Evolutionary conservation across 2,113 vertebrate species (phyloP).

Genomic region (Otis tarda): DNA sequence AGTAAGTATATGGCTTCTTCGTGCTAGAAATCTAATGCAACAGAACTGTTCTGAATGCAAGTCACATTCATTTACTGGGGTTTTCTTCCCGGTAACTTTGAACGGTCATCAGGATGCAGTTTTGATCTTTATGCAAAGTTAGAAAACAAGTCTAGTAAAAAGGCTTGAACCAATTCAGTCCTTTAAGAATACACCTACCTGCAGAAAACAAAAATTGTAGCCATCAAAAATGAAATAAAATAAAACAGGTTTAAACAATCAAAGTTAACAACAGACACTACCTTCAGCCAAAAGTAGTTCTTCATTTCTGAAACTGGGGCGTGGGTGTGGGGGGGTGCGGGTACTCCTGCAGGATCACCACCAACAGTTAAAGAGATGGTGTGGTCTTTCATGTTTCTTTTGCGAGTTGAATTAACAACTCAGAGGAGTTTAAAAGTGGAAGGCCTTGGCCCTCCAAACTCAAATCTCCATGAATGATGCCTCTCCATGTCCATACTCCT

Average conservation of each 20-base stretch:
- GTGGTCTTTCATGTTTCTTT: neutral
- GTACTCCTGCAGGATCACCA: neutral
- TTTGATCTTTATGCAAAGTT: neutral
- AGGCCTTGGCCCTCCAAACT: neutral
- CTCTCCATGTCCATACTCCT: neutral
- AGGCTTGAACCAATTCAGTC: neutral
- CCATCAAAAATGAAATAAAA: neutral
- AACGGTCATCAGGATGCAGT: neutral
- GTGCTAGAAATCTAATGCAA: neutral
- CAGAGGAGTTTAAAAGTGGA: neutral
- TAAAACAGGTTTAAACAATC: neutral
- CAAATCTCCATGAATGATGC: neutral
- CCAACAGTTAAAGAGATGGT: neutral
- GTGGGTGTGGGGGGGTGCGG: neutral
- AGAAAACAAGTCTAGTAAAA: neutral
- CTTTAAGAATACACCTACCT: neutral
- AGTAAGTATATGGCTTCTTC: neutral
- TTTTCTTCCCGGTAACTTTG: neutral
- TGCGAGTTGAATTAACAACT: neutral
- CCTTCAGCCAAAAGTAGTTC: neutral
- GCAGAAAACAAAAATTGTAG: neutral
- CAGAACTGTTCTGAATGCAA: neutral
- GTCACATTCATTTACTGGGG: neutral
- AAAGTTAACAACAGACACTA: neutral
- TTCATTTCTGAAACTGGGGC: neutral